Evolutionary conservation across 2,888 invertebrate genomes (phyloP).

Genomic region (Scaptomyza tumidula): DNA sequence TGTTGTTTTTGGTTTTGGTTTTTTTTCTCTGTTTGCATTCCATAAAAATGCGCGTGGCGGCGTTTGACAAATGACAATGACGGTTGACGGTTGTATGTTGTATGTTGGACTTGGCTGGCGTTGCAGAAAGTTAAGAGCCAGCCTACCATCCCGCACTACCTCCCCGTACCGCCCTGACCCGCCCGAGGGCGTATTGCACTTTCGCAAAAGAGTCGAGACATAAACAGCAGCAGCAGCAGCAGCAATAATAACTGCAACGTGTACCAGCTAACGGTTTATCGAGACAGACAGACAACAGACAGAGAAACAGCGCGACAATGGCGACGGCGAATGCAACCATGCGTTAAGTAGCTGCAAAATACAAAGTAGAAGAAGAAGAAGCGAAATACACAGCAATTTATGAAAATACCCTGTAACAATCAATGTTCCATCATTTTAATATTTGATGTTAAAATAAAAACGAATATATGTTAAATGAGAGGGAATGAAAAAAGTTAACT

Average conservation of each 20-base stretch:
- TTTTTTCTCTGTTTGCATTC: slow-evolving; percentile 42
- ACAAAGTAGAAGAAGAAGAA: too few relatives aligned
- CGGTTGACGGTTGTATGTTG: slow-evolving; percentile 45
- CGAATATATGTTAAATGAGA: too few relatives aligned
- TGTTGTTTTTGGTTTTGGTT: slow-evolving; percentile 3
- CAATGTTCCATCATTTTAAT: neutral
- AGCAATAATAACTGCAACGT: neutral
- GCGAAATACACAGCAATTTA: too few relatives aligned
- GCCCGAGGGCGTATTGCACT: slow-evolving; percentile 59
- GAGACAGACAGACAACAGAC: slow-evolving; percentile 26
- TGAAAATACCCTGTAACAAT: neutral
- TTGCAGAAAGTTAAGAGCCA: slow-evolving; percentile 60
- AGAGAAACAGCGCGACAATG: slow-evolving; percentile 18
- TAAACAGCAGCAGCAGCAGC: slow-evolving; percentile 10
- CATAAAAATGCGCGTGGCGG: slow-evolving; percentile 62
- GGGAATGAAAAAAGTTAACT: too few relatives aligned
- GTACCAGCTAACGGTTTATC: slow-evolving; percentile 49
- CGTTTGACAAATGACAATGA: slow-evolving; percentile 67
- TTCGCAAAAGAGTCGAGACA: slow-evolving; percentile 42
- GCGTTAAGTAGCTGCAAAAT: slow-evolving; percentile 59
- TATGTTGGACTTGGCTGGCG: slow-evolving; percentile 56
- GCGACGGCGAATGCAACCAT: slow-evolving; percentile 45
- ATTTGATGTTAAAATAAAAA: too few relatives aligned
- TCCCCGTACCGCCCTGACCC: neutral
- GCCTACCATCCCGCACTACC: slow-evolving; percentile 16